Evolutionary conservation across 2,113 vertebrate genomes (phyloP).

Genomic region (Pandion haliaetus): DNA sequence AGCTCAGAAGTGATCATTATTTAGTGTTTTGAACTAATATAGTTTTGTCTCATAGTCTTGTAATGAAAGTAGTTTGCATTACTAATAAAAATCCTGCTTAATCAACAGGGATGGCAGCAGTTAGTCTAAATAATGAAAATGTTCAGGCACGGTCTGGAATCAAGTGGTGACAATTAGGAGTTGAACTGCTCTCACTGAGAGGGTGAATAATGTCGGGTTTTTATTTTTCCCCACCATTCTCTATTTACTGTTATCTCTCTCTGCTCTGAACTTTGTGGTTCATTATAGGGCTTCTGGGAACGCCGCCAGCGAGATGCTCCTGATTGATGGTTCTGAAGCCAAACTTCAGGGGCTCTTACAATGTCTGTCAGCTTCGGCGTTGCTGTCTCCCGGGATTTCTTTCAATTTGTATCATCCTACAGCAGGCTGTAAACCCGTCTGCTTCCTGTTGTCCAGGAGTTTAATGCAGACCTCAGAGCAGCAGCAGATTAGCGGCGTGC

Average conservation of each 20-base stretch:
- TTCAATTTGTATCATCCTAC: constrained; percentile 43
- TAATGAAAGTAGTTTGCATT: neutral
- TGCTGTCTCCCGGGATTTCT: constrained; percentile 45
- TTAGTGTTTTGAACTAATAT: neutral
- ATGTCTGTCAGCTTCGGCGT: constrained; percentile 20
- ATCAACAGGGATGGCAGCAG: neutral
- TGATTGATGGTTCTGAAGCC: constrained; percentile 53
- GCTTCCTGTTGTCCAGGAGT: constrained; percentile 44
- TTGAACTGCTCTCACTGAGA: constrained; percentile 1
- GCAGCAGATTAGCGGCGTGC: constrained; percentile 4
- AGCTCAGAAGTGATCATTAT: neutral
- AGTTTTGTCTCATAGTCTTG: neutral
- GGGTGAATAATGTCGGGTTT: neutral
- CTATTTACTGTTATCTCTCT: constrained; percentile 20
- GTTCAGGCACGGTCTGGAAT: neutral
- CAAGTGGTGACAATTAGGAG: neutral
- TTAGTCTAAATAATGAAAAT: neutral
- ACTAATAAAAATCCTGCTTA: neutral
- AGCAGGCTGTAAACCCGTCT: constrained; percentile 31
- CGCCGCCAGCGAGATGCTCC: neutral
- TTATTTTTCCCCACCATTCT: neutral
- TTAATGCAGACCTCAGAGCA: constrained; percentile 48
- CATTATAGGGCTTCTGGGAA: constrained; percentile 64
- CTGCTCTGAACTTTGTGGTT: constrained; percentile 57
- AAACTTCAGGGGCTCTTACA: constrained; percentile 41